These are phyloP conservation scores for Scomber scombrus DNA, from an alignment of 2,113 vertebrate species.

Conservation along the genomic window DNA sequence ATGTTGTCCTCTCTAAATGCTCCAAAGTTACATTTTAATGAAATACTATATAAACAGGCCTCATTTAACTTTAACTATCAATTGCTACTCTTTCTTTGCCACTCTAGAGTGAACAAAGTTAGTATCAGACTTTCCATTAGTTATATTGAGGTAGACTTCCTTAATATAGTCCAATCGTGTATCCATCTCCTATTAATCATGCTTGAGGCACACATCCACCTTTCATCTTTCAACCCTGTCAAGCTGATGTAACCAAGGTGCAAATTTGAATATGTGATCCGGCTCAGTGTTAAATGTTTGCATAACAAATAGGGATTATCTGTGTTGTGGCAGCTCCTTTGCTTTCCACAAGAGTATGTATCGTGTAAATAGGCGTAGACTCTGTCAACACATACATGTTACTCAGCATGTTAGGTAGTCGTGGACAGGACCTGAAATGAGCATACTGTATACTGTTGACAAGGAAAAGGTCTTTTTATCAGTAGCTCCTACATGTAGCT, in stretches of 20 bases:
- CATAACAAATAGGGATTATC: slow-evolving; percentile 58
- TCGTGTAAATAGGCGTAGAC: slow-evolving; percentile 34
- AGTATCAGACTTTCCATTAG: not conserved
- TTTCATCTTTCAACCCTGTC: slow-evolving; percentile 1
- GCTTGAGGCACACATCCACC: not conserved
- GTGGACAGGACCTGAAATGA: not conserved
- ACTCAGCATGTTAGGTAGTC: not conserved
- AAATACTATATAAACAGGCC: too few species aligned
- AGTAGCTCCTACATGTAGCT: not conserved
- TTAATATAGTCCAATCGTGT: not conserved
- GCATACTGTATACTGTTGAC: not conserved
- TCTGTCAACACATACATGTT: not conserved
- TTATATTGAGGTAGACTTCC: not conserved
- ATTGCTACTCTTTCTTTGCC: too few species aligned
- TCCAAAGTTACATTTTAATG: not conserved
- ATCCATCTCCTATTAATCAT: not conserved
- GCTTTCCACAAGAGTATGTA: slow-evolving; percentile 24
- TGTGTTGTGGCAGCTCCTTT: slow-evolving; percentile 28
- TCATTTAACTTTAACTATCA: too few species aligned
- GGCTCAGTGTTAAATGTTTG: slow-evolving; percentile 48
- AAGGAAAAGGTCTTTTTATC: not conserved
- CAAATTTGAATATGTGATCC: slow-evolving; percentile 11
- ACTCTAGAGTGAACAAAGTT: not conserved
- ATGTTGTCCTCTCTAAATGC: too few species aligned
- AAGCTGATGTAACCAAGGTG: not conserved